Evolutionary conservation across 2,797 vertebrate species (phyloP).

Genomic region (Molossus molossus): DNA sequence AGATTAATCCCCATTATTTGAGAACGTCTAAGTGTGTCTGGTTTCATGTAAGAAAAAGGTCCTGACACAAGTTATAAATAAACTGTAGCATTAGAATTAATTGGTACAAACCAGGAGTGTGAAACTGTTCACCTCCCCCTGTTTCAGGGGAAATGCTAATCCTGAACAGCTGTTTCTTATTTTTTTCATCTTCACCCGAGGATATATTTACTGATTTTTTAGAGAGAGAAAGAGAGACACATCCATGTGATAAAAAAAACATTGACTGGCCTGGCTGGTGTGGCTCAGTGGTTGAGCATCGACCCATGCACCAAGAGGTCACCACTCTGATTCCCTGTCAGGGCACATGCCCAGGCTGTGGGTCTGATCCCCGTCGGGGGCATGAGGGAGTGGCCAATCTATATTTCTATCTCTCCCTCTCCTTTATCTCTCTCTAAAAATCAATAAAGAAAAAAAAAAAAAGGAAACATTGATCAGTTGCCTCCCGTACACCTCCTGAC

Average conservation of each 20-base stretch:
- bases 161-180: background rate
- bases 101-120: background rate
- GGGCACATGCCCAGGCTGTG: too few species aligned
- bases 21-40: background rate
- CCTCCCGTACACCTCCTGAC: background rate
- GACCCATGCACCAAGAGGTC: too few species aligned
- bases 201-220: background rate
- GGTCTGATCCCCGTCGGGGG: too few species aligned
- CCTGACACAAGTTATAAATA: background rate
- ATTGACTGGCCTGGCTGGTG: background rate
- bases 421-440: too few species aligned
- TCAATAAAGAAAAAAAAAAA: background rate
- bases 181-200: background rate
- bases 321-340: too few species aligned
- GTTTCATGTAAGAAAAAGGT: slow-evolving; percentile 5
- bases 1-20: background rate
- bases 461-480: background rate
- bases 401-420: too few species aligned
- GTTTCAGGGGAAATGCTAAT: background rate
- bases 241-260: background rate
- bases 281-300: too few species aligned
- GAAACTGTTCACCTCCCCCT: background rate
- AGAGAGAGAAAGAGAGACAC: background rate
- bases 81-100: background rate
- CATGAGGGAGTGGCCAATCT: too few species aligned